A percentile compares a stretch with the other conserved stretches of the same genome.
Evolutionary conservation across 2,888 invertebrate genomes (phyloP).

Genomic region (Harpagoxenus sublaevis): DNA sequence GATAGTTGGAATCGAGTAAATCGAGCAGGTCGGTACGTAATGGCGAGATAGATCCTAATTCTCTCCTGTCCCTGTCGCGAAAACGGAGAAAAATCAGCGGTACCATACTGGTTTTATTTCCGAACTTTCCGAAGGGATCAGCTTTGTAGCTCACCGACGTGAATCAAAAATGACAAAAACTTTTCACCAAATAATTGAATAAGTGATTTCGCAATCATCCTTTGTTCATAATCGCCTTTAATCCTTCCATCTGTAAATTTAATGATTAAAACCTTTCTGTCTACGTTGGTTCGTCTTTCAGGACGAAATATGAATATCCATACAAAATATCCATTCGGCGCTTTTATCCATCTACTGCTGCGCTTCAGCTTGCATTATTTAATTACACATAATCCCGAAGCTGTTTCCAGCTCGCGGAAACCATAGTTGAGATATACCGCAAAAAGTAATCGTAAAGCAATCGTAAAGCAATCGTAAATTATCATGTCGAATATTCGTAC

Average conservation of each 20-base stretch:
- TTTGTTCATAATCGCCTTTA: conserved; percentile 61
- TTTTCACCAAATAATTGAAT: conserved; percentile 65
- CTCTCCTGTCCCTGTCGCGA: conserved; percentile 4
- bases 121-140: conserved; percentile 18
- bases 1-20: conserved; percentile 61
- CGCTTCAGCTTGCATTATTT: conserved; percentile 33
- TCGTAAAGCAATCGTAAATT: conserved; percentile 20
- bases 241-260: conserved; percentile 59
- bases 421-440: background rate
- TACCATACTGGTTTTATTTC: conserved; percentile 32
- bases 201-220: conserved; percentile 56
- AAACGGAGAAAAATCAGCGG: conserved; percentile 50
- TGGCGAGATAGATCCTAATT: conserved; percentile 46
- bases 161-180: conserved; percentile 60
- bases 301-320: conserved; percentile 31
- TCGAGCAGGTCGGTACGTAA: conserved; percentile 43
- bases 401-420: conserved; percentile 22
- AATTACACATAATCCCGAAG: conserved; percentile 43
- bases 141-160: conserved; percentile 33
- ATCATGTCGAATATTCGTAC: conserved; percentile 1
- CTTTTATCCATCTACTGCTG: conserved; percentile 37
- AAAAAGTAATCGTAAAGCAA: background rate
- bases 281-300: background rate
- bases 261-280: conserved; percentile 33
- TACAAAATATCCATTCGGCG: conserved; percentile 21